Percentiles rank a stretch among this genome's conserved stretches.
Evolutionary conservation across 1,140 invertebrate species (phyloP).

Genomic region (Pseudoatta argentina): DNA sequence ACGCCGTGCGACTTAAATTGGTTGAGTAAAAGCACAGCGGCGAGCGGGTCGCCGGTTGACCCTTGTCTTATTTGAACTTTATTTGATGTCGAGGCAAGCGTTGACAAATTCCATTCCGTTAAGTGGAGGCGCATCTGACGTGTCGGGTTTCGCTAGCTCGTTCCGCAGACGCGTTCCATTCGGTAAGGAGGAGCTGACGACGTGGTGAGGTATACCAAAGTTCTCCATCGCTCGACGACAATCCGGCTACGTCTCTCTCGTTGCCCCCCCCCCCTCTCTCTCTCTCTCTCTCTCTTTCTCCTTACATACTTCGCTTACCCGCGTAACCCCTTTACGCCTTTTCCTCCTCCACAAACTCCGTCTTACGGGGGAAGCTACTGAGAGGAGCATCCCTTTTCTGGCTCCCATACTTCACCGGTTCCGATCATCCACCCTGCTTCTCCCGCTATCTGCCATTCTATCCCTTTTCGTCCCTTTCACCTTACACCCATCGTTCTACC

Average conservation of each 20-base stretch:
- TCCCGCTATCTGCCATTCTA: slow-evolving; percentile 39
- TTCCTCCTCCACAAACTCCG: slow-evolving; percentile 23
- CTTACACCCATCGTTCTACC: slow-evolving; percentile 63
- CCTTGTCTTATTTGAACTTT: slow-evolving; percentile 78
- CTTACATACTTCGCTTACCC: background rate
- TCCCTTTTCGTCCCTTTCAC: slow-evolving; percentile 55
- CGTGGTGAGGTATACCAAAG: slow-evolving; percentile 62
- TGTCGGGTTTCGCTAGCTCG: slow-evolving; percentile 70
- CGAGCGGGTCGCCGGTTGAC: slow-evolving; percentile 50
- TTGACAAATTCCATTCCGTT: slow-evolving; percentile 80
- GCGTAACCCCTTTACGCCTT: slow-evolving; percentile 13
- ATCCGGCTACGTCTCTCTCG: slow-evolving; percentile 25
- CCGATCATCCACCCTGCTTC: slow-evolving; percentile 28
- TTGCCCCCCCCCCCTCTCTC: background rate
- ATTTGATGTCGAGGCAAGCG: slow-evolving; percentile 71
- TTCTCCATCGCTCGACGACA: slow-evolving; percentile 41
- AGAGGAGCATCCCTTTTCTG: slow-evolving; percentile 74
- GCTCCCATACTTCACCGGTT: slow-evolving; percentile 64
- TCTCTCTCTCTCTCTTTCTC: slow-evolving; percentile 4
- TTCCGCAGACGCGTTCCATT: slow-evolving; percentile 65
- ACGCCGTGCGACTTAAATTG: slow-evolving; percentile 34
- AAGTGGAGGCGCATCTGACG: slow-evolving; percentile 74
- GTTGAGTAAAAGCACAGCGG: slow-evolving; percentile 33
- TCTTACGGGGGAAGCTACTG: slow-evolving; percentile 59
- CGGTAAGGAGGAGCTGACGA: slow-evolving; percentile 64